These are phyloP conservation scores for Coendou prehensilis DNA, from an alignment of 2,797 vertebrate genomes.

Conservation along the genomic window DNA sequence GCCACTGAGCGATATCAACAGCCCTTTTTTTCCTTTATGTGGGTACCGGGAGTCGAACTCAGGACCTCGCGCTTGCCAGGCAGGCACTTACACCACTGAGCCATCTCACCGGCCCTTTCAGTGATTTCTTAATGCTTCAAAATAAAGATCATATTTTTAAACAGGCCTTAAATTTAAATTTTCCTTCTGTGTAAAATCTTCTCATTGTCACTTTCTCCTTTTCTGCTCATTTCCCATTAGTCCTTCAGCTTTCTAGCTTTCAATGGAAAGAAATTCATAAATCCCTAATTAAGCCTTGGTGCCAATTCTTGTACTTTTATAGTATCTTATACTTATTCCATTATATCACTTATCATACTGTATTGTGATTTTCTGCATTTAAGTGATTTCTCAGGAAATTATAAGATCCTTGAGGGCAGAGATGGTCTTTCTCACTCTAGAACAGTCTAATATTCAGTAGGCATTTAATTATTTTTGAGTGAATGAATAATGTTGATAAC, in stretches of 20 bases:
- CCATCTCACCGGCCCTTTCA: background rate
- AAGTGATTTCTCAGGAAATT: conserved; percentile 44
- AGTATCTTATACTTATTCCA: background rate
- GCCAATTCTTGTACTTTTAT: conserved; percentile 33
- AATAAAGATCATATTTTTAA: background rate
- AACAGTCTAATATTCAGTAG: background rate
- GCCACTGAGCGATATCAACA: too few species aligned
- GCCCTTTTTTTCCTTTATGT: too few species aligned
- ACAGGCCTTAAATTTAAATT: background rate
- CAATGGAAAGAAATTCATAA: conserved; percentile 35
- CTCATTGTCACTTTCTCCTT: background rate
- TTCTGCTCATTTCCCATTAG: conserved; percentile 22
- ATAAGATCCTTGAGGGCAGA: conserved; percentile 43
- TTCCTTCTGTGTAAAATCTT: conserved; percentile 20
- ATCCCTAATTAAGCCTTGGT: background rate
- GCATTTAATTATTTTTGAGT: conserved; percentile 47
- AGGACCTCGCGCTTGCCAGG: too few species aligned
- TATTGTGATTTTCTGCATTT: conserved; percentile 35
- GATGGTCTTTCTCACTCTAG: background rate
- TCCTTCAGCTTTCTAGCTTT: conserved; percentile 6
- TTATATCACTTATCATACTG: background rate
- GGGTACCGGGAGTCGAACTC: too few species aligned
- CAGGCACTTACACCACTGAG: too few species aligned
- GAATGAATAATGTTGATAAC: conserved; percentile 18
- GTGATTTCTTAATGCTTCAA: background rate